A percentile compares a stretch with the other conserved stretches of the same genome.
Conservation (phyloP, 2,113 vertebrate genomes). For the Megaleporinus macrocephalus region DNA sequence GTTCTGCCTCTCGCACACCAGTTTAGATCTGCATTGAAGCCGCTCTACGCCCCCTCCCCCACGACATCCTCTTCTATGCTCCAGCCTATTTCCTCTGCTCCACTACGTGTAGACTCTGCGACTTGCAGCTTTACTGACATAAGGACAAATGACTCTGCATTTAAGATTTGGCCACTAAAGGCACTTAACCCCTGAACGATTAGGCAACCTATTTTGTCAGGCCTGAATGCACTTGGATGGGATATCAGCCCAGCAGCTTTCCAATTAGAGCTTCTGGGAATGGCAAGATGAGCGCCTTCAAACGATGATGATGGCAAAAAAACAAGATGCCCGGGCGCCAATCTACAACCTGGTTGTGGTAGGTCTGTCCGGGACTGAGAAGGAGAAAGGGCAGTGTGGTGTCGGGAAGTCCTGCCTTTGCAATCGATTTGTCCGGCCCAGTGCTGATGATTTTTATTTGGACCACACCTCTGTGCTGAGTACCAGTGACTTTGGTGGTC, state of each 20-base stretch:
- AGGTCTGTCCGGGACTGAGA: slow-evolving; percentile 96
- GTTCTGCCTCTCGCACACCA: slow-evolving; percentile 14
- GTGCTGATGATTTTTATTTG: slow-evolving; percentile 93
- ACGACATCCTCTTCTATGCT: not conserved
- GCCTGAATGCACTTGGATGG: slow-evolving; percentile 72
- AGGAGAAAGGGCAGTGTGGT: slow-evolving; percentile 97
- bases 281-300: slow-evolving; percentile 87
- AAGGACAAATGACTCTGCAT: slow-evolving; percentile 38
- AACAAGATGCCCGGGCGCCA: slow-evolving; percentile 94
- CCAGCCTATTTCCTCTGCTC: not conserved
- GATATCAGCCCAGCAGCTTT: slow-evolving; percentile 65
- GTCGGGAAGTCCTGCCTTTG: slow-evolving; percentile 96
- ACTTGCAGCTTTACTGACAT: not conserved
- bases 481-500: slow-evolving; percentile 96
- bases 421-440: slow-evolving; percentile 93
- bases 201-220: slow-evolving; percentile 1
- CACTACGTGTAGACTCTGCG: not conserved
- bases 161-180: slow-evolving; percentile 29
- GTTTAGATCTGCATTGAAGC: slow-evolving; percentile 29
- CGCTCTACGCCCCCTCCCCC: not conserved
- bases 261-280: slow-evolving; percentile 71
- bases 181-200: slow-evolving; percentile 4
- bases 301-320: slow-evolving; percentile 96
- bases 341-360: slow-evolving; percentile 95
- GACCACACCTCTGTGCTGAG: slow-evolving; percentile 98